phyloP scores from a whole-genome alignment of 2,113 vertebrate species.

The Megatriorchis doriae region DNA sequence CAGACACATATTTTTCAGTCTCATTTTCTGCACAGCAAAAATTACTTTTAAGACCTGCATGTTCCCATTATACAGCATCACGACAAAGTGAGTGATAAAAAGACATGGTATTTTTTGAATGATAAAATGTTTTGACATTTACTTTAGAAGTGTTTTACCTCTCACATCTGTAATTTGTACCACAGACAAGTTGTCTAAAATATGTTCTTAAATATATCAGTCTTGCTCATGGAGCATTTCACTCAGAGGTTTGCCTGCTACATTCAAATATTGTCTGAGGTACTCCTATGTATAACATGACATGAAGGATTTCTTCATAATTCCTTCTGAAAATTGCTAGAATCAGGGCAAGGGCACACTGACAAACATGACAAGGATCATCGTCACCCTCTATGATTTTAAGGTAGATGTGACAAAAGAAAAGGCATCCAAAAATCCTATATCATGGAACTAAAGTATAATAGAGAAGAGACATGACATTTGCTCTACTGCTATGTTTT shows the following conservation, averaged over 20 bases:
- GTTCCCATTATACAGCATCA: not conserved
- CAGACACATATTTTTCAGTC: not conserved
- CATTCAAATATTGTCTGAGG: not conserved
- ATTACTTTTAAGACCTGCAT: conserved; percentile 30
- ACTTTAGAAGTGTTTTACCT: conserved; percentile 13
- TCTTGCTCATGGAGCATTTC: not conserved
- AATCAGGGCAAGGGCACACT: not conserved
- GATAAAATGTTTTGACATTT: not conserved
- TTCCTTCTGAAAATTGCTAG: not conserved
- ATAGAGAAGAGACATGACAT: not conserved
- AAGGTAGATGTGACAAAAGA: not conserved
- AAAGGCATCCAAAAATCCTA: not conserved
- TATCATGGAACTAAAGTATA: not conserved
- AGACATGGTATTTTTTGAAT: not conserved
- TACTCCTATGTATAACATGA: not conserved
- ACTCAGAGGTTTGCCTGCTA: not conserved
- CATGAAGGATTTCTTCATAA: not conserved
- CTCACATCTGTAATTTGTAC: conserved; percentile 20
- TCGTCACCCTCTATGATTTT: not conserved
- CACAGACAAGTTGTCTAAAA: conserved; percentile 10
- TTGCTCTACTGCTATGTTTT: not conserved
- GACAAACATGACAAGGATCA: conserved; percentile 33
- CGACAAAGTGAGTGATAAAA: not conserved
- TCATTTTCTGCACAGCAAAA: conserved; percentile 41
- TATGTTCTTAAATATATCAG: not conserved